Evolutionary conservation across 2,113 vertebrate species (phyloP).

Genomic region (Balaeniceps rex): DNA sequence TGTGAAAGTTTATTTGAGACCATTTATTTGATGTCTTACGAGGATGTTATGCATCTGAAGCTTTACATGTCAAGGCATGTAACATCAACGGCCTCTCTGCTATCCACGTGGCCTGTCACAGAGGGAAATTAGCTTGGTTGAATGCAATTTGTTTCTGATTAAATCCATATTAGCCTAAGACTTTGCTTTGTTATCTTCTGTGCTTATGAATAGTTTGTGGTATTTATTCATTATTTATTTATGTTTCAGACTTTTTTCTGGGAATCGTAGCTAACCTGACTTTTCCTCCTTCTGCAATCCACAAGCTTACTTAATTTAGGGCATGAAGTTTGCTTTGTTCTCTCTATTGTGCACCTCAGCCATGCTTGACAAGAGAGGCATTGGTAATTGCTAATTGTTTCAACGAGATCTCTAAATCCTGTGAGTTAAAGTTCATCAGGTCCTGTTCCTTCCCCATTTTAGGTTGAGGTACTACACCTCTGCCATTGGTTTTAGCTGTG

Average conservation of each 20-base stretch:
- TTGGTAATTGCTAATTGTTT: background rate
- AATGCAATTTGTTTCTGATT: conserved; percentile 43
- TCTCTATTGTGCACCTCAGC: background rate
- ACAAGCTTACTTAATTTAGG: background rate
- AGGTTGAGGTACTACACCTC: background rate
- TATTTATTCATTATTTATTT: conserved; percentile 36
- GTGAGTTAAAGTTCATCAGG: background rate
- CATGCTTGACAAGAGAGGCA: background rate
- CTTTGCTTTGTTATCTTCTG: conserved; percentile 35
- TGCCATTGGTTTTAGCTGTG: background rate
- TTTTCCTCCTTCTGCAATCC: background rate
- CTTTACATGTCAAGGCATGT: conserved; percentile 16
- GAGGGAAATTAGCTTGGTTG: background rate
- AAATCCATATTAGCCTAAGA: conserved; percentile 25
- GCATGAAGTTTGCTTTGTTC: background rate
- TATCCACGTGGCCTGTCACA: background rate
- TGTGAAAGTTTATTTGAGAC: conserved; percentile 26
- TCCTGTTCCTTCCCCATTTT: background rate
- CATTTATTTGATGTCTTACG: conserved; percentile 32
- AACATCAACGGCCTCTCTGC: background rate
- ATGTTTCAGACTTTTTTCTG: background rate
- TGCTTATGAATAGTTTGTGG: background rate
- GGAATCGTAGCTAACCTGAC: background rate
- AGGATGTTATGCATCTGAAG: conserved; percentile 22
- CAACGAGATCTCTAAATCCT: background rate